Conservation (phyloP, 1,140 invertebrate species). For the Pemphigus obesinymphae region DNA sequence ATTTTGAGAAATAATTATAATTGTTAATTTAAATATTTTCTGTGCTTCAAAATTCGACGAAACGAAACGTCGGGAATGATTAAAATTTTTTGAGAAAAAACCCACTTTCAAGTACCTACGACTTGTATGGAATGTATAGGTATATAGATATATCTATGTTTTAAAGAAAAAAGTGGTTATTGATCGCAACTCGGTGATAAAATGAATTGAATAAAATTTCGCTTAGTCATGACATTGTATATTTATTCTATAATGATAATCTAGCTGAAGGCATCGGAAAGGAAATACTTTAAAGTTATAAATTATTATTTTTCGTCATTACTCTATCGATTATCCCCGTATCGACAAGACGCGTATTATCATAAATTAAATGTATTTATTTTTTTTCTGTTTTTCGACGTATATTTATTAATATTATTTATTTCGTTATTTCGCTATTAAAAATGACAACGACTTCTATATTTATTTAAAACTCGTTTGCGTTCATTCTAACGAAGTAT, state of each 20-base stretch:
- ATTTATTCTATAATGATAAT: slow-evolving; percentile 3
- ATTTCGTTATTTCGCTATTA: neutral
- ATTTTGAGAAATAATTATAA: too few relatives aligned
- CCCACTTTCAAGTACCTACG: neutral
- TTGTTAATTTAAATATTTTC: too few relatives aligned
- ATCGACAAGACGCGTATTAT: neutral
- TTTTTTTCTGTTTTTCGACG: neutral
- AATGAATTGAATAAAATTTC: neutral
- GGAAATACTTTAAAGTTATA: slow-evolving; percentile 3
- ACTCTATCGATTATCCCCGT: neutral
- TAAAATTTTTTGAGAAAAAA: neutral
- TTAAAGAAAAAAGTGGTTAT: neutral
- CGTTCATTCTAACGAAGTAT: neutral
- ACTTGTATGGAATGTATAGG: neutral
- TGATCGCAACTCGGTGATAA: neutral
- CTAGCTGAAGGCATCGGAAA: neutral
- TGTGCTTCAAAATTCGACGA: neutral
- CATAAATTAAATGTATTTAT: neutral
- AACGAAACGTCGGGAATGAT: neutral
- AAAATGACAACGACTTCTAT: neutral
- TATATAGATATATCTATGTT: too few relatives aligned
- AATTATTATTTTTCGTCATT: slow-evolving; percentile 2
- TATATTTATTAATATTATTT: neutral
- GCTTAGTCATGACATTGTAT: neutral
- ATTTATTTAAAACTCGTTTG: neutral